Evolutionary conservation across 2,113 vertebrate genomes (phyloP).

Genomic region (Tricholaema leucomelas): DNA sequence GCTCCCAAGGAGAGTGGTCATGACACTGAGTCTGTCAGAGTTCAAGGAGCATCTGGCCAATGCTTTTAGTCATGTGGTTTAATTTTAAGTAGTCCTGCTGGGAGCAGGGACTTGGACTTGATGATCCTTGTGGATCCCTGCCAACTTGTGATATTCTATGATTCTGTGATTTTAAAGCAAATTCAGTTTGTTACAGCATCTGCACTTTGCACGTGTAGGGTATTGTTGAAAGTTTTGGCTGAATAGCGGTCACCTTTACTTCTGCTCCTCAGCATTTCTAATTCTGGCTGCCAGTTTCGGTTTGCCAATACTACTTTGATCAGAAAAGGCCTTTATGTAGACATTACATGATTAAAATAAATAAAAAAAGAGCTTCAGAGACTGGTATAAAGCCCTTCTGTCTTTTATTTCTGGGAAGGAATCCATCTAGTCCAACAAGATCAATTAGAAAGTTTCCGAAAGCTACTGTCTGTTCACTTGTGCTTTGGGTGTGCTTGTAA

Average conservation of each 20-base stretch:
- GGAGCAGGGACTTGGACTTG: too few relatives aligned
- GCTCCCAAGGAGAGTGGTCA: too few relatives aligned
- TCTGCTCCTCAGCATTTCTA: neutral
- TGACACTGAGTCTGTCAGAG: too few relatives aligned
- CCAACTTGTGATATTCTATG: too few relatives aligned
- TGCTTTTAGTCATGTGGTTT: too few relatives aligned
- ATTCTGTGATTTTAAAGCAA: neutral
- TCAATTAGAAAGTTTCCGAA: neutral
- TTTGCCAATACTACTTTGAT: neutral
- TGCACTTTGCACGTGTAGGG: neutral
- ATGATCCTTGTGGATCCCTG: too few relatives aligned
- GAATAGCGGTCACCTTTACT: neutral
- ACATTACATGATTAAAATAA: neutral
- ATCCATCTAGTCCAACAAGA: neutral
- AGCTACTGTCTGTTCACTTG: neutral
- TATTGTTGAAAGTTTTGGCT: neutral
- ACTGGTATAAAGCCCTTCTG: neutral
- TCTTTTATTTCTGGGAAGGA: neutral
- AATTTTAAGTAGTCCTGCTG: too few relatives aligned
- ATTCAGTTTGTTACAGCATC: neutral
- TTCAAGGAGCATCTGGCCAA: neutral
- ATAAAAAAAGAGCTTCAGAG: neutral
- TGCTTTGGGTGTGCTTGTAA: neutral
- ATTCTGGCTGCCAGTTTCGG: neutral
- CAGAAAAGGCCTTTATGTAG: neutral